Evolutionary conservation across 1,140 invertebrate species (phyloP).

Genomic region (Bathynomus jamesi): DNA sequence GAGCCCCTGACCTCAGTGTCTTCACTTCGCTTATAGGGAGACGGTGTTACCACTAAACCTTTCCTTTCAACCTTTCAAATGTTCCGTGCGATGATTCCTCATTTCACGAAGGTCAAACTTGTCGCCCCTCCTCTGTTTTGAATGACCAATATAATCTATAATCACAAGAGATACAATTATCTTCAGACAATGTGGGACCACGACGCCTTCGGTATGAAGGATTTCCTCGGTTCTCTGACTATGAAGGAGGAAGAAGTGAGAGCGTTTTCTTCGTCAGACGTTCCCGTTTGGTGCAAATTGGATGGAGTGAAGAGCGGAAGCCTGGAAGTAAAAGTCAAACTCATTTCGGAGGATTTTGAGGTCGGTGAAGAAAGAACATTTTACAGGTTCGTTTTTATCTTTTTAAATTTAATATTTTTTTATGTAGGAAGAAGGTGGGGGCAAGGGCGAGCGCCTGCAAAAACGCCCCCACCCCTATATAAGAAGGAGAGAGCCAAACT

Average conservation of each 20-base stretch:
- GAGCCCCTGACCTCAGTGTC: no score
- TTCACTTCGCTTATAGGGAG: no score
- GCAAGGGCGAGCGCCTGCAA: no score
- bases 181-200: conserved; percentile 50
- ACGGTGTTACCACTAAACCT: no score
- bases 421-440: no score
- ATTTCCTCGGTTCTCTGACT: conserved; percentile 50
- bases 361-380: conserved; percentile 7
- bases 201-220: conserved; percentile 50
- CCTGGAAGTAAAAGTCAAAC: conserved; percentile 45
- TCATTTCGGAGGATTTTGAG: conserved; percentile 43
- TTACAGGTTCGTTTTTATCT: neutral
- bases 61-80: no score
- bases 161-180: neutral
- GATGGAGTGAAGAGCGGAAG: conserved; percentile 45
- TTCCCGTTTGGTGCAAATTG: conserved; percentile 44
- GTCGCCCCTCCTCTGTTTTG: no score
- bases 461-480: no score
- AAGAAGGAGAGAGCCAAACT: no score
- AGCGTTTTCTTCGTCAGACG: conserved; percentile 43
- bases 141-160: no score
- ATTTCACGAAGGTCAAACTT: no score
- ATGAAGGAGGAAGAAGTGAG: conserved; percentile 48
- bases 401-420: neutral
- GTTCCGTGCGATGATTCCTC: no score